phyloP scores from a whole-genome alignment of 2,888 invertebrate species.

The Falcaria lacertinaria region DNA sequence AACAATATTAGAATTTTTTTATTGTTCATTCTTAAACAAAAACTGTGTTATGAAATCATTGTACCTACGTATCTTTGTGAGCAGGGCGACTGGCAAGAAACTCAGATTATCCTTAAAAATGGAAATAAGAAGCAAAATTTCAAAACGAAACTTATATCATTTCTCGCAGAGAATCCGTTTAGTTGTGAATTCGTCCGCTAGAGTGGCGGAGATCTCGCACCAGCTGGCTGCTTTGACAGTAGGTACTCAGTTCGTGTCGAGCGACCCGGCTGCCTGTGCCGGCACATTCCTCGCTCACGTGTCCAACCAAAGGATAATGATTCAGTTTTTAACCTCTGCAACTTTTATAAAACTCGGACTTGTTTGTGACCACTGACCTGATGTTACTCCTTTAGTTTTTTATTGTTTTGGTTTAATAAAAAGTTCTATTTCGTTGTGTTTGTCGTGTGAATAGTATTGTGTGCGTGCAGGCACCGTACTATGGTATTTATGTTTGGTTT shows the following conservation, averaged over 20 bases:
- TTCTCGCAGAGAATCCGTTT: conserved; percentile 40
- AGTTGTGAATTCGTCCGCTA: conserved; percentile 67
- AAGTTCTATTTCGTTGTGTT: conserved; percentile 50
- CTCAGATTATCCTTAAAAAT: background rate
- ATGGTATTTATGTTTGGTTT: conserved; percentile 64
- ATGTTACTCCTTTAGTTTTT: conserved; percentile 19
- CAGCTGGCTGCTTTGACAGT: conserved; percentile 70
- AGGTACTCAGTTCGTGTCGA: conserved; percentile 47
- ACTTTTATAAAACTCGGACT: conserved; percentile 46
- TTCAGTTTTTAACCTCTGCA: conserved; percentile 54
- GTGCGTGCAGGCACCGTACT: conserved; percentile 54
- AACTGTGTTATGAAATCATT: no score
- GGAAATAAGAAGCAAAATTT: background rate
- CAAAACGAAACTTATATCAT: conserved; percentile 13
- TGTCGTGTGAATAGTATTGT: conserved; percentile 57
- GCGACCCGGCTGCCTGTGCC: conserved; percentile 47
- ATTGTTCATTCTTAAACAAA: no score
- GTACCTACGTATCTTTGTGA: no score
- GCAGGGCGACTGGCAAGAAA: no score
- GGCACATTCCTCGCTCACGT: conserved; percentile 55
- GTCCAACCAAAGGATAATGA: conserved; percentile 41
- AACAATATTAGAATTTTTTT: no score
- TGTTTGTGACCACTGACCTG: conserved; percentile 24
- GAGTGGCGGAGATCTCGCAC: conserved; percentile 58
- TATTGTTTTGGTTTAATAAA: conserved; percentile 41